Base-by-base conservation (phyloP, 2,888 invertebrate genomes). In the Ormyrus thymus region DNA sequence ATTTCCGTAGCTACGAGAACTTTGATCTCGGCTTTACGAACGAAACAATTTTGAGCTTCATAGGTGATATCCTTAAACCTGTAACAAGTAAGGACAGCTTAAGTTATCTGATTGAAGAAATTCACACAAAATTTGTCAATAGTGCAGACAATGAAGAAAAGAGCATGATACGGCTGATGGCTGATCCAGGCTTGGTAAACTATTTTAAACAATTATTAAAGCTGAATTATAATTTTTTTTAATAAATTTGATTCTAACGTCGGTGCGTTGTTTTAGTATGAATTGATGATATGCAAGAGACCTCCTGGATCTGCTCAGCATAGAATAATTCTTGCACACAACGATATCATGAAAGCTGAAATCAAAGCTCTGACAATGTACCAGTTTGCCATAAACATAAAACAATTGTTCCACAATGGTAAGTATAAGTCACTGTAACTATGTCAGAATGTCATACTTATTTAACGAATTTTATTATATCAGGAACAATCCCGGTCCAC, bases 311-410 rank as follows among this genome's bases (percentile, higher is more conserved):
- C 73, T 6, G 6, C 53, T 6, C 64, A 58, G 2, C 46, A 65
- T 7, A 7, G 6, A 9, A 73, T 73, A 29, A 65, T n/a, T 50
- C 11, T 29, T 5, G 9, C 65, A 8, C 65, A 65, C 50, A 55
- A 64, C 7, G 8, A 50, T n/a, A 29, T 65, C 10, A 73, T 56
- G 65, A 8, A 29, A n/a, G 43, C 13, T 5, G 64, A 73, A 56
- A 65, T 65, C 3, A 73, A 65, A 13, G 56, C 48, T n/a, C 11
- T 73, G 6, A 13, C 65, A 29, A 50, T 73, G 56, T 6, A n/a
- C n/a, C n/a, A 73, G 15, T 73, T 56, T n/a, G 73, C 73, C 7
- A 65, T 65, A n/a, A 11, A 15, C n/a, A n/a, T 43, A 43, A 56
- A 65, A 53, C 55, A 56, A 8, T 56, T 56, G 46, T 29, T 29